Conservation (phyloP, 2,797 vertebrate genomes). For the Mareca strepera region DNA sequence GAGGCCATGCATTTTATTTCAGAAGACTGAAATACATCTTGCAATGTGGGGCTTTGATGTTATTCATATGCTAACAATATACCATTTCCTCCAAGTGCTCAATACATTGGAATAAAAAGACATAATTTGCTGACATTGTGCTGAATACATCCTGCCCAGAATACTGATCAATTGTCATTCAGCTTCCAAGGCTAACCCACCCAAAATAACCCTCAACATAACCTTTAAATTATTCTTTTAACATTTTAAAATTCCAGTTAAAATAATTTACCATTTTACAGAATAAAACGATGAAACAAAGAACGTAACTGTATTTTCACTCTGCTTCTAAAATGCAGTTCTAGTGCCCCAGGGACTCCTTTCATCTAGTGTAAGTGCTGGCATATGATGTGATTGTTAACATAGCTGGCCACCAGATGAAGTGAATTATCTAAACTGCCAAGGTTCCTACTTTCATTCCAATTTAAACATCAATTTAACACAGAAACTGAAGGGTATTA, state of each 20-base stretch:
- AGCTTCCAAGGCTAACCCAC: constrained; percentile 48
- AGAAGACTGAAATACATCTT: constrained; percentile 73
- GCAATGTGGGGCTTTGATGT: constrained; percentile 70
- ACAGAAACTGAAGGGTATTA: constrained; percentile 81
- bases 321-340: constrained; percentile 71
- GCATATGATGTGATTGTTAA: constrained; percentile 83
- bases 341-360: constrained; percentile 77
- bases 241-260: constrained; percentile 75
- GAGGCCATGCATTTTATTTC: constrained; percentile 61
- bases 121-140: constrained; percentile 75
- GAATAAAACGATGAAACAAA: constrained; percentile 78
- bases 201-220: constrained; percentile 49
- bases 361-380: constrained; percentile 80
- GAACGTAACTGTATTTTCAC: constrained; percentile 74
- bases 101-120: constrained; percentile 72
- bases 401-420: constrained; percentile 86
- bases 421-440: constrained; percentile 83
- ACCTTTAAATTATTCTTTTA: constrained; percentile 71
- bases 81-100: constrained; percentile 71
- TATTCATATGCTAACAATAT: constrained; percentile 80
- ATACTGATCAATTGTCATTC: constrained; percentile 71
- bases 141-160: constrained; percentile 59
- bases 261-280: constrained; percentile 80
- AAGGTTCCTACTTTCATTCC: constrained; percentile 80
- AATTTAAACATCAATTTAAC: constrained; percentile 84